Evolutionary conservation across 2,888 invertebrate species (phyloP).

Genomic region (Erebia epiphron): DNA sequence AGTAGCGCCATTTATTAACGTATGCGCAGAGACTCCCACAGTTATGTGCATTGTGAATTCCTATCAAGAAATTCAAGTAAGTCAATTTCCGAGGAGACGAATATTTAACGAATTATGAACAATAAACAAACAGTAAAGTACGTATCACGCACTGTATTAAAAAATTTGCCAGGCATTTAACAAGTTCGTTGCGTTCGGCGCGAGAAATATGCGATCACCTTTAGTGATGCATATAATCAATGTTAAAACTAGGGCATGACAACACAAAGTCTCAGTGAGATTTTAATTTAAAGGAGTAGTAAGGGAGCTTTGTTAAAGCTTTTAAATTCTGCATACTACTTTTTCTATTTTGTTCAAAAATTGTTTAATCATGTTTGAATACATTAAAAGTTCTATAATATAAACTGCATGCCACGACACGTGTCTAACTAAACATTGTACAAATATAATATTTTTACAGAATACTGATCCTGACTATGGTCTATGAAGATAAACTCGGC

Average conservation of each 20-base stretch:
- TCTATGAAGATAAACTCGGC: no score
- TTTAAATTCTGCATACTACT: not conserved
- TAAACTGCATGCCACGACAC: no score
- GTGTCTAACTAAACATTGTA: no score
- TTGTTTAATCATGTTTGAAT: not conserved
- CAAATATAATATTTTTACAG: no score
- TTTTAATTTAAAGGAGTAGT: constrained; percentile 12
- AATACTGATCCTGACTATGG: no score
- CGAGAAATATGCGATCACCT: constrained; percentile 1
- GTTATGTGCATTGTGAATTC: no score
- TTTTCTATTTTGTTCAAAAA: not conserved
- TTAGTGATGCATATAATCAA: not conserved
- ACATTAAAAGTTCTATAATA: not conserved
- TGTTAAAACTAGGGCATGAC: constrained; percentile 24
- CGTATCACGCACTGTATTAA: not conserved
- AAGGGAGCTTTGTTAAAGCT: constrained; percentile 10
- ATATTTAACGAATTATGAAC: no score
- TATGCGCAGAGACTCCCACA: no score
- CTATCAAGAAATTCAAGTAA: no score
- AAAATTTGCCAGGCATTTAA: not conserved
- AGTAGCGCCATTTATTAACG: no score
- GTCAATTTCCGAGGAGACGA: no score
- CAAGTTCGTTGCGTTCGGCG: not conserved
- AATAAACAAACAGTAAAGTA: no score
- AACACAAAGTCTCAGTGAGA: not conserved